Conservation (phyloP, 2,113 vertebrate genomes). For the Gallinago jamesoni region DNA sequence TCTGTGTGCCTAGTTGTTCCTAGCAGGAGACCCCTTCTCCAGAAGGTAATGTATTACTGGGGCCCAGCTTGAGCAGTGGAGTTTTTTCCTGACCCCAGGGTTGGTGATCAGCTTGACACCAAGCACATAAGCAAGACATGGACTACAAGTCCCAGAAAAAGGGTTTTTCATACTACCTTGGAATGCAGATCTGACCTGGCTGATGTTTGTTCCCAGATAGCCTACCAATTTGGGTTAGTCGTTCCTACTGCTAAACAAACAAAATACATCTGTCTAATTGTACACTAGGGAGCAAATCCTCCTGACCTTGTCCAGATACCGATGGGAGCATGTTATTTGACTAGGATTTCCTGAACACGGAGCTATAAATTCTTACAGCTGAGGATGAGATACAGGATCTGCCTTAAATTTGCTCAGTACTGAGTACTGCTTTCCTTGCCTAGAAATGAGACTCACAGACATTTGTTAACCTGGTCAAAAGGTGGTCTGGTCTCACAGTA, state of each 20-base stretch:
- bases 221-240: neutral
- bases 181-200: neutral
- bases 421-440: neutral
- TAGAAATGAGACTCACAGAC: neutral
- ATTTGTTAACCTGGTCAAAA: conserved; percentile 29
- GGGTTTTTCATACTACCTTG: neutral
- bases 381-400: neutral
- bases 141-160: neutral
- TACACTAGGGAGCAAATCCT: neutral
- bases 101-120: neutral
- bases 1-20: neutral
- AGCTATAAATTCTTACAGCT: neutral
- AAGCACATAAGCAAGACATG: neutral
- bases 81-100: neutral
- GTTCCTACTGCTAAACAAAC: neutral
- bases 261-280: conserved; percentile 33
- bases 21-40: neutral
- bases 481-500: neutral
- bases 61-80: neutral
- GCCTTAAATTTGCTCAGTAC: neutral
- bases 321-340: neutral
- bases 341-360: neutral
- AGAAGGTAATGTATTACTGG: neutral
- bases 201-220: conserved; percentile 12
- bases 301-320: neutral